Evolutionary conservation across 2,113 vertebrate species (phyloP), one percentile per base, ranked within the genome.

Genomic region (Euleptes europaea): DNA sequence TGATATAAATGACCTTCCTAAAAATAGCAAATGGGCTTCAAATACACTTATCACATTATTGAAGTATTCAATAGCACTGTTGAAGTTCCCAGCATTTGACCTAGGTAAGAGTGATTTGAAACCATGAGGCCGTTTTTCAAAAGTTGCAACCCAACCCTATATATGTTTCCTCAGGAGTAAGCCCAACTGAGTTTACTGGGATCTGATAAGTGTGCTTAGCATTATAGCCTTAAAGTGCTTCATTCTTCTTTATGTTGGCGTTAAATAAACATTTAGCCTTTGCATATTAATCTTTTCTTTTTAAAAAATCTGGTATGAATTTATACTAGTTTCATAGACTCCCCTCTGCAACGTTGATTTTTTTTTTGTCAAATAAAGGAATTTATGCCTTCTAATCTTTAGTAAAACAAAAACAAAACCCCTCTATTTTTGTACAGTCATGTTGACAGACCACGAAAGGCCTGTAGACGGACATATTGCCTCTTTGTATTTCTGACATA

Each of bases 201-300:
- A 28, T 28, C 26, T 10, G 26, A 11, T 26, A 63, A 10, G 23
- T 63, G 28, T 88, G 63, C 90, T 74, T 81, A 74, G 0, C 80
- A 66, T 80, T 19, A 90, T 51, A 33, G 76, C 90, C 94, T 93
- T 88, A 94, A 84, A 92, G 82, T 88, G 75, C 85, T 89, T 90
- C 78, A 79, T 82, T 92, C 89, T 93, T 90, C 88, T 44, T 90
- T 90, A 90, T 91, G 73, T 84, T 92, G 92, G 51, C 83, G 80
- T 87, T 89, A 92, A 90, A 60, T 94, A 94, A 89, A 63, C 86
- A 89, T 86, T 86, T 91, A 1, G 60, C 3, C 7, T 63, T 63
- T 63, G 10, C 60, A 63, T 26, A 63, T 28, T 63, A 63, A 63
- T 28, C 26, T 63, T 63, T 63, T 88, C 72, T 71, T 87, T 90